These are phyloP conservation scores for Amniataba percoides DNA, from an alignment of 2,797 vertebrate species.

Conservation along the genomic window DNA sequence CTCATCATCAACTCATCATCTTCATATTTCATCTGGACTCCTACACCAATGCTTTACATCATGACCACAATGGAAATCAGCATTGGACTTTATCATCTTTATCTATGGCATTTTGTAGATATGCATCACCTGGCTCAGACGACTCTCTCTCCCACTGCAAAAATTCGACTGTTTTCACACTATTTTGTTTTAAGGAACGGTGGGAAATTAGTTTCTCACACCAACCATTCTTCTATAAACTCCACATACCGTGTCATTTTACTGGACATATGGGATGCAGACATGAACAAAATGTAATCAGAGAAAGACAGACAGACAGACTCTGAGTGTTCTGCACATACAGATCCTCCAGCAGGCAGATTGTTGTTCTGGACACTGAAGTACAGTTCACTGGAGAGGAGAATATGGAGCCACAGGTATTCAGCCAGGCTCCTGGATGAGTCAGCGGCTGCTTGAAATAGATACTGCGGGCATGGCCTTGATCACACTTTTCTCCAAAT, in stretches of 20 bases:
- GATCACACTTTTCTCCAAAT: constrained; percentile 82
- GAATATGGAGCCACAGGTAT: constrained; percentile 68
- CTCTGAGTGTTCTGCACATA: constrained; percentile 12
- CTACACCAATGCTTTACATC: background rate
- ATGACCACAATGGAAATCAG: background rate
- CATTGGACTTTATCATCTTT: background rate
- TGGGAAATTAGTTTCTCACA: no score
- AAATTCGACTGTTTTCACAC: no score
- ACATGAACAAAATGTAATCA: no score
- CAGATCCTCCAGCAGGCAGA: constrained; percentile 26
- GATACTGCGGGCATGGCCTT: constrained; percentile 79
- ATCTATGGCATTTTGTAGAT: background rate
- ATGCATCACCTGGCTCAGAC: background rate
- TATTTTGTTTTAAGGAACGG: no score
- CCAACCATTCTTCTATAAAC: no score
- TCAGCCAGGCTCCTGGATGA: constrained; percentile 72
- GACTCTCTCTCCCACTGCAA: background rate
- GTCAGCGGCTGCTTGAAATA: constrained; percentile 82
- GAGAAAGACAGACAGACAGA: background rate
- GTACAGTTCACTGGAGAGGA: constrained; percentile 66
- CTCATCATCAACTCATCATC: background rate
- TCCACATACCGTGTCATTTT: no score
- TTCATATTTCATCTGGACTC: background rate
- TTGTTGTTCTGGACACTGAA: constrained; percentile 35
- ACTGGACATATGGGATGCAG: no score